Base-by-base conservation (phyloP, 2,888 invertebrate species). In the Ophonus ardosiacus region DNA sequence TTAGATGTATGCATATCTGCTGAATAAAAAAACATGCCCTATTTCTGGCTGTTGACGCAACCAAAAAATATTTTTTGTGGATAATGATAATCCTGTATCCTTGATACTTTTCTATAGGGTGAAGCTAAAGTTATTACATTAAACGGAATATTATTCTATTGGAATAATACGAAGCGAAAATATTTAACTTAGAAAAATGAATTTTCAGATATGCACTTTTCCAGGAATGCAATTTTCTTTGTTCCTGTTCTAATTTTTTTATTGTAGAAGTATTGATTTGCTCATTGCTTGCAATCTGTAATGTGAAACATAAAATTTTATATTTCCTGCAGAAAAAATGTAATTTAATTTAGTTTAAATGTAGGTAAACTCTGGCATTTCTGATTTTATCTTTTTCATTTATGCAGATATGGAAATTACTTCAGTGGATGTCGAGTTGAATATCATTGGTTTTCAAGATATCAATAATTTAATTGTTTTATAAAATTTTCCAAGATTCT, bases 281-380 rank as follows among this genome's bases (percentile, higher is more conserved):
- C 24, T 63, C 63, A 24, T 24, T 24, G 59, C 59, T 59, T 63
- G 21, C 24, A 63, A 63, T 63, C 63, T 63, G 63, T 63, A 63
- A 63, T 24, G 63, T 7, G 24, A 63, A 63, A 13, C 63, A 63
- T 63, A 63, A 63, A 63, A 63, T 63, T 63, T 63, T 63, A 63
- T 63, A 63, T 63, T 63, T 24, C 31, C 21, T 63, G 21, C 21
- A 24, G 61, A 61, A 24, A 63, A 63, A 63, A 63, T 63, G 21
- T 63, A 24, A 63, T 63, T 18, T 63, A 17, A 59, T 59, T 17
- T 59, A 59, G 59, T 59, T 15, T 17, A 59, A 59, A 59, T 59
- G 59, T 59, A 59, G 15, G 59, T 59, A 59, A 59, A 51, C 43
- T 13, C 43, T 13, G 13, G 43, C 8, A 51, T 51, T 51, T 51